Evolutionary conservation across 2,888 invertebrate genomes (phyloP), one percentile per base, ranked within the genome.

Genomic region (Cephus spinipes): DNA sequence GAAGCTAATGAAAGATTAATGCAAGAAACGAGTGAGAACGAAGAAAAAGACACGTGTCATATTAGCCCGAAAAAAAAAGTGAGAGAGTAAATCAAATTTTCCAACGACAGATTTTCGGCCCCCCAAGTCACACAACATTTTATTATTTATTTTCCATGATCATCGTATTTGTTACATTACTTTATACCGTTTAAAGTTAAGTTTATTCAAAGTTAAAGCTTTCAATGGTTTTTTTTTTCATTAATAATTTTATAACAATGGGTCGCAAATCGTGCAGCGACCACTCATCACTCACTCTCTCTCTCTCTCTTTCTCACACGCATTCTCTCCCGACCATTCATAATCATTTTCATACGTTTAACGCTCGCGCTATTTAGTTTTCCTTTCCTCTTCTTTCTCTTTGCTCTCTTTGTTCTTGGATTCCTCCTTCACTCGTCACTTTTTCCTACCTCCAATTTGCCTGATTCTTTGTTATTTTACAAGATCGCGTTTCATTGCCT

Each of bases 201-300:
- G 82, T 86, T 87, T 86, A 87, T 86, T 89, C 87, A 86, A 88
- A 89, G 89, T 89, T 89, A 89, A 89, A 89, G 89, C 89, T 89
- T 89, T 89, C 85, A 86, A 87, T 88, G 87, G 83, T 83, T 86
- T 85, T 35, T 79, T 79, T 82, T 79, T 81, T 85, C 36, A 36
- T 36, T 36, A 36, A 84, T 85, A 86, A 87, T 84, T 83, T 87
- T 85, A 85, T 88, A 88, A 88, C 88, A 88, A 88, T 84, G 86
- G 87, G 84, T 84, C 85, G 84, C 83, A 83, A 83, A 81, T 85
- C 81, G 80, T 83, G 78, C 81, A 80, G 77, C 81, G 23, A 76
- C 80, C 81, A 73, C 84, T 80, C 78, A 11, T 83, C 79, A 79
- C 79, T 83, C 78, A 78, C 81, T 73, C 81, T 75, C 78, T 77